These are phyloP conservation scores for Hylaeus anthracinus DNA, from an alignment of 1,140 invertebrate genomes.

Conservation along the genomic window DNA sequence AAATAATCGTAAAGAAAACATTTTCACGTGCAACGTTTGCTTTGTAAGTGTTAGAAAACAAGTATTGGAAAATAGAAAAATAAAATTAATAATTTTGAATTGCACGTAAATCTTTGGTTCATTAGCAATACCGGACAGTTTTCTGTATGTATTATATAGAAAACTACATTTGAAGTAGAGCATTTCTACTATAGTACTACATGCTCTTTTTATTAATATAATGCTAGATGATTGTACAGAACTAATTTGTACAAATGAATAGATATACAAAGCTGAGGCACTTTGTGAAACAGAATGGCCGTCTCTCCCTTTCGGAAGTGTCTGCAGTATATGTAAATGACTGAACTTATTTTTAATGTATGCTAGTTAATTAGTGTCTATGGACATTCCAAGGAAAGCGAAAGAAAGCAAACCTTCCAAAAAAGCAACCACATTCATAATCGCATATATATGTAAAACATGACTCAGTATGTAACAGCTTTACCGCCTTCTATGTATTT, in stretches of 20 bases:
- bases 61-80: background rate
- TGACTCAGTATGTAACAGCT: constrained; percentile 58
- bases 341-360: constrained; percentile 73
- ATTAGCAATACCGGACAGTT: constrained; percentile 7
- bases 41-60: background rate
- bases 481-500: constrained; percentile 67
- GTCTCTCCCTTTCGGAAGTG: constrained; percentile 67
- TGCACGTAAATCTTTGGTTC: constrained; percentile 18
- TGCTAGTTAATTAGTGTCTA: constrained; percentile 67
- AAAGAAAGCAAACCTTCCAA: constrained; percentile 54
- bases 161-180: constrained; percentile 7
- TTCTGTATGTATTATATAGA: constrained; percentile 14
- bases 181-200: constrained; percentile 5
- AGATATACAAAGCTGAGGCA: constrained; percentile 33
- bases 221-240: constrained; percentile 45
- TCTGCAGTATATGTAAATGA: constrained; percentile 70
- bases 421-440: constrained; percentile 56
- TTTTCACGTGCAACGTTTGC: constrained; percentile 9
- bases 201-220: constrained; percentile 22
- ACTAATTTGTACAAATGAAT: constrained; percentile 48
- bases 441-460: constrained; percentile 58
- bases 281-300: constrained; percentile 52
- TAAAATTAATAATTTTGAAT: constrained; percentile 22
- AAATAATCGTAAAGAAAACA: background rate
- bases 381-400: constrained; percentile 65